Base-by-base conservation (phyloP, 2,888 invertebrate genomes). In the Caenorhabditis japonica region DNA sequence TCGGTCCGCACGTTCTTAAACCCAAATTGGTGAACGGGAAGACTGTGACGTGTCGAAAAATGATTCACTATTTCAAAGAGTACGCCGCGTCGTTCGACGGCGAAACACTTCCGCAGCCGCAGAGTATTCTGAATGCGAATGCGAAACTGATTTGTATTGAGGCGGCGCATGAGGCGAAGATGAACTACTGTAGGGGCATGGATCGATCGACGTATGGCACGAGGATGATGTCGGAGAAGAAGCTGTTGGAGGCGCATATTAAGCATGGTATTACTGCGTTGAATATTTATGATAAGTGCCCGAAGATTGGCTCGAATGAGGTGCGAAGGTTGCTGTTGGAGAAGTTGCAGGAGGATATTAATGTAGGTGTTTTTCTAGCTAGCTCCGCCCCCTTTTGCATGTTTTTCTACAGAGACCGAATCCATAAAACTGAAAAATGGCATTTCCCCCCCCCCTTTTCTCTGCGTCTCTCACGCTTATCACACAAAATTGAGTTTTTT, bases 211-310 rank as follows among this genome's bases (percentile, higher is more conserved):
- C 84, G n/a, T 56, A 62, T 17, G 77, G 76, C 0, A 75, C 82
- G 15, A 60, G 84, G 25, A 85, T 86, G 85, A 80, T 86, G 64
- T 75, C 83, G 8, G 86, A 85, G 61, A 86, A 86, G 75, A 80
- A 82, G 53, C 58, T 85, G 12, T 70, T 80, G 4, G 84, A 68
- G 71, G 83, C 68, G 8, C 81, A 83, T 69, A 80, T 84, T 34
- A 76, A 81, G 55, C 81, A 83, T 56, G 84, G 83, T 39, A 82
- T 83, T 46, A 81, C 79, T 12, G 84, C 85, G 2, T 53, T 86
- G 62, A 84, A 83, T 46, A 81, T 82, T 23, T 86, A 79, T 55
- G 86, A 85, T 58, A 81, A 81, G 52, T 84, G 82, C 17, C 86
- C 86, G 1, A 85, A 84, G 64, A 81, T 86, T 36, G 84, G 83